Percentiles rank a stretch among this genome's conserved stretches.
These are phyloP conservation scores for Saguinus imperator DNA, from an alignment of 2,113 vertebrate species.

Conservation along the genomic window DNA sequence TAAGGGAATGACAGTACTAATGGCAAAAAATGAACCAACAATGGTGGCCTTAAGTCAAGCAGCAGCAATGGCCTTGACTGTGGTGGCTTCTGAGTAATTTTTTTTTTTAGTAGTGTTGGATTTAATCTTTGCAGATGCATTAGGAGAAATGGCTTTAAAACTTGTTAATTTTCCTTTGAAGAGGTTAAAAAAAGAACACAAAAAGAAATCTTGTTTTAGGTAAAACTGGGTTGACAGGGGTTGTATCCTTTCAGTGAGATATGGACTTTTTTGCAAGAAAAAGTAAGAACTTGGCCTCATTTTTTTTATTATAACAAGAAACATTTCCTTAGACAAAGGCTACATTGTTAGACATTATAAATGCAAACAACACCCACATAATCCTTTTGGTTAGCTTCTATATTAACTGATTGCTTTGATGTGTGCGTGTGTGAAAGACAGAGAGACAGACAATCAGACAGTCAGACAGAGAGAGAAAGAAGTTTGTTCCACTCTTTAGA, in stretches of 20 bases:
- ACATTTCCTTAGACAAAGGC: constrained; percentile 4
- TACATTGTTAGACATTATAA: constrained; percentile 9
- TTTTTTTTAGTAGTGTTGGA: not conserved
- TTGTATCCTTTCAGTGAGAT: not conserved
- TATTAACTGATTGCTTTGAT: not conserved
- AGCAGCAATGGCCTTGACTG: not conserved
- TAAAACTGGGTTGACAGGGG: not conserved
- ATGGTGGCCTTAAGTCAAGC: not conserved
- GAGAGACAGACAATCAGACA: not conserved
- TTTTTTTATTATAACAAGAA: not conserved
- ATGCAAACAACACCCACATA: not conserved
- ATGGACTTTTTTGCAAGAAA: not conserved
- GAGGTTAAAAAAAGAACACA: too few relatives aligned
- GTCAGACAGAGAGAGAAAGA: not conserved
- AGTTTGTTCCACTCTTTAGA: not conserved
- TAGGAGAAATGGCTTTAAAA: not conserved
- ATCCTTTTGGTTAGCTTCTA: not conserved
- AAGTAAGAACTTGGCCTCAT: not conserved
- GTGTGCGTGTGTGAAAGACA: not conserved
- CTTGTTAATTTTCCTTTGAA: not conserved
- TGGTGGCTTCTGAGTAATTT: not conserved
- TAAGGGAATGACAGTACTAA: not conserved
- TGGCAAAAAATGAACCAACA: not conserved
- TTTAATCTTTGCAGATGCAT: not conserved
- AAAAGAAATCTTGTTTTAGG: not conserved